A percentile compares a stretch with the other conserved stretches of the same genome.
These are phyloP conservation scores for Orthosia gothica DNA, from an alignment of 2,888 invertebrate genomes.

Conservation along the genomic window DNA sequence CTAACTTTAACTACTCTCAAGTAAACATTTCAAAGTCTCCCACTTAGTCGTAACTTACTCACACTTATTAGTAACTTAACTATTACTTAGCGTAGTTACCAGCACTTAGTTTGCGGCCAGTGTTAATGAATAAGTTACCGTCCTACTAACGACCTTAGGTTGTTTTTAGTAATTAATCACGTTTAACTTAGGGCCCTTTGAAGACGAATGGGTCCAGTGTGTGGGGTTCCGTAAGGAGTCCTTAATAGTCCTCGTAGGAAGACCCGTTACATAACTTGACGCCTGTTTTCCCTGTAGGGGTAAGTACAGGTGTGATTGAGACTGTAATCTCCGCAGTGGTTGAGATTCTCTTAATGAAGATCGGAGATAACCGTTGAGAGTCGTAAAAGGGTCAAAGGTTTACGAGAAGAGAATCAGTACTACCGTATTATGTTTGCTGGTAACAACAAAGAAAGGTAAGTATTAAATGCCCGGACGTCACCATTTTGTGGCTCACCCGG, in stretches of 20 bases:
- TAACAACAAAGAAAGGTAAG: no score
- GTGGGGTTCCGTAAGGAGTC: neutral
- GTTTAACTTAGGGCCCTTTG: neutral
- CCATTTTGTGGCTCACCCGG: no score
- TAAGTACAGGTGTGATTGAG: neutral
- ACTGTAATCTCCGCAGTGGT: neutral
- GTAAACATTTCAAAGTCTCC: constrained; percentile 18
- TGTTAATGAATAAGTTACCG: constrained; percentile 52
- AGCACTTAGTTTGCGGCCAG: constrained; percentile 36
- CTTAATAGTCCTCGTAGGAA: constrained; percentile 1
- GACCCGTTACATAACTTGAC: neutral
- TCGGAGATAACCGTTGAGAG: neutral
- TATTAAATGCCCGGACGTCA: no score
- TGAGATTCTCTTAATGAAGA: constrained; percentile 3
- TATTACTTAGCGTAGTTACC: constrained; percentile 36
- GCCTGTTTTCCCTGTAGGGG: neutral
- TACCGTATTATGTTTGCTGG: no score
- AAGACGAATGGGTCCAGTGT: constrained; percentile 5
- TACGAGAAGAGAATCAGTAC: neutral
- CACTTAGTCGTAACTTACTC: constrained; percentile 13
- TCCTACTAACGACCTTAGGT: neutral
- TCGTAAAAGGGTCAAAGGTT: neutral
- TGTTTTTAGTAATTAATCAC: constrained; percentile 38
- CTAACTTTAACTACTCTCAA: neutral
- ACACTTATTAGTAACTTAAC: constrained; percentile 34